A percentile compares a stretch with the other conserved stretches of the same genome.
Conservation (phyloP, 53 echinoderm and acorn worm genomes). For the Actinopyga echinites region DNA sequence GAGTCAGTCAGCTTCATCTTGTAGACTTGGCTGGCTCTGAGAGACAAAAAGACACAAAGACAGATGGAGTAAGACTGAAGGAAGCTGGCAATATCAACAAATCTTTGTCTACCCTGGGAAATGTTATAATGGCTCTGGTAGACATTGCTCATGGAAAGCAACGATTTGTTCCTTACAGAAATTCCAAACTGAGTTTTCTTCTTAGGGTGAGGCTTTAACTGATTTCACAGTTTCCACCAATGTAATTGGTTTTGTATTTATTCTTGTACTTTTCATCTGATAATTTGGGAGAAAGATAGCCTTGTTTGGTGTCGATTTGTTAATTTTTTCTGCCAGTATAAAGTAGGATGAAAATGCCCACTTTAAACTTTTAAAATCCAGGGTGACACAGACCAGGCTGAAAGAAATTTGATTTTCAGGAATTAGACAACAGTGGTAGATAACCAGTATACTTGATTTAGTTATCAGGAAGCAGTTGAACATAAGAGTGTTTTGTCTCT, state of each 20-base stretch:
- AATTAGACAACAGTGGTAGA: no score
- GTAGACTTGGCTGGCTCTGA: slow-evolving; percentile 96
- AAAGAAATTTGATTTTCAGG: no score
- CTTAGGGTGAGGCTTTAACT: slow-evolving; percentile 65
- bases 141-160: slow-evolving; percentile 92
- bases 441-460: no score
- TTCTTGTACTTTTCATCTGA: neutral
- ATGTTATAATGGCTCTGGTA: slow-evolving; percentile 94
- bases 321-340: no score
- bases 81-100: slow-evolving; percentile 97
- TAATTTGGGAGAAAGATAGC: neutral
- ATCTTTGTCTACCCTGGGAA: slow-evolving; percentile 85
- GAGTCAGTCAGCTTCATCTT: slow-evolving; percentile 89
- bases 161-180: slow-evolving; percentile 90
- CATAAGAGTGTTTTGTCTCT: no score
- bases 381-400: no score
- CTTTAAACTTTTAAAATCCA: no score
- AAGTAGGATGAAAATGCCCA: no score
- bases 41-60: slow-evolving; percentile 94
- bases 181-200: slow-evolving; percentile 95
- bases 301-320: no score
- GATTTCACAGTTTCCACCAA: neutral
- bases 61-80: slow-evolving; percentile 71
- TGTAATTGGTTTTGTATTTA: neutral
- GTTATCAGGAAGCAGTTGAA: no score